Conservation (phyloP, 2,888 invertebrate genomes). For the Orthonevra nobilis region DNA sequence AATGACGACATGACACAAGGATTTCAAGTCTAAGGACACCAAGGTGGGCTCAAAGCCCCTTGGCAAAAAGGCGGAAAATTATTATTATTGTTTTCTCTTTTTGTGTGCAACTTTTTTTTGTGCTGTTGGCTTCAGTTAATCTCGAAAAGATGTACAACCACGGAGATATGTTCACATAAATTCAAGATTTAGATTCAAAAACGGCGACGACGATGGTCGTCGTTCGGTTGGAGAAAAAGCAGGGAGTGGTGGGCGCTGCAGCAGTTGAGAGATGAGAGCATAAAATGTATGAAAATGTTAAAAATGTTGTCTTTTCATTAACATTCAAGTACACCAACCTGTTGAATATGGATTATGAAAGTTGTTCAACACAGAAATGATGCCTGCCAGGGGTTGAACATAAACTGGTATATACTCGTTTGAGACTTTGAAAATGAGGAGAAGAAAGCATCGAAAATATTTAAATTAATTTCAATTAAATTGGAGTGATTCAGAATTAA, state of each 20-base stretch:
- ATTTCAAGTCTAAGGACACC: not conserved
- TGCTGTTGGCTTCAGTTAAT: constrained; percentile 33
- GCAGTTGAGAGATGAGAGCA: constrained; percentile 3
- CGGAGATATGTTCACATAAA: constrained; percentile 1
- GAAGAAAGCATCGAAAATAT: constrained; percentile 20
- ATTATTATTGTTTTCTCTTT: too few species aligned
- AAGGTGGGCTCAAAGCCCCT: not conserved
- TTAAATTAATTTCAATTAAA: too few species aligned
- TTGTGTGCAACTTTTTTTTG: too few species aligned
- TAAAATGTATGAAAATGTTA: constrained; percentile 42
- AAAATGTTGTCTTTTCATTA: constrained; percentile 67
- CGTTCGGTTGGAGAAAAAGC: not conserved
- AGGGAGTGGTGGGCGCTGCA: too few species aligned
- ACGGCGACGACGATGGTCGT: too few species aligned
- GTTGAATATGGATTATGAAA: constrained; percentile 62
- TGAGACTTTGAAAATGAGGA: not conserved
- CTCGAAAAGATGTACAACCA: constrained; percentile 12
- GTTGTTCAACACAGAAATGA: constrained; percentile 1
- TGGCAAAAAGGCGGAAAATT: not conserved
- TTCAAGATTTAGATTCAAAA: constrained; percentile 24
- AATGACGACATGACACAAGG: constrained; percentile 11
- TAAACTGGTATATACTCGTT: too few species aligned
- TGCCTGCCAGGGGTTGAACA: not conserved
- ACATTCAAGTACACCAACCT: constrained; percentile 63
- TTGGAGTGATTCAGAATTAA: too few species aligned